Evolutionary conservation across 1,140 invertebrate genomes (phyloP), one percentile per base, ranked within the genome.

Genomic region (Chrysoperla carnea): DNA sequence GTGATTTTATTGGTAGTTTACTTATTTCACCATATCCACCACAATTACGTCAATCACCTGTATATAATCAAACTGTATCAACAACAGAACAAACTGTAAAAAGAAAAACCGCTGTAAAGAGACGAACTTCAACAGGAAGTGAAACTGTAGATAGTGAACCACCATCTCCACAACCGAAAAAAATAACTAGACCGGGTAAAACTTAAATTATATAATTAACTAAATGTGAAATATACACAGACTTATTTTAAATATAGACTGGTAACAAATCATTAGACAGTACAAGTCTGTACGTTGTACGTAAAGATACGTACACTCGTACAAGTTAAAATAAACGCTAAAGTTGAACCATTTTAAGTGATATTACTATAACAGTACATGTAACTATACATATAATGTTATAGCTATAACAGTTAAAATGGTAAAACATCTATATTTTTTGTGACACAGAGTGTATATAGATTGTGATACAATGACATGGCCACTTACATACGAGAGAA

Each of bases 11-110:
- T 1, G 72, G 66, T 11, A 67, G 62, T 13, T 66, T 75, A 14
- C 49, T 78, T 14, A 49, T 68, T 8, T 71, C 75, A 48, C 73
- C 74, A 4, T 70, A 69, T 47, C 73, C 73, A 6, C 53, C 75
- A 5, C 70, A 74, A 11, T 48, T 72, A 37, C 60, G 72, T 31
- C 54, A 67, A 7, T 48, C 57, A n/a, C 51, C 57, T 7, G 43
- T 50, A 7, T 54, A 52, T 37, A 49, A 50, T 36, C 50, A 55
- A 13, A 33, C 52, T 1, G 53, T 53, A 27, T 41, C 38, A 15
- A 49, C 9, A 8, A 45, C 50, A 5, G 55, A 56, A 43, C 54
- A 56, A 47, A 29, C 37, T 7, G 49, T 48, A 36, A 35, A 38
- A 6, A 40, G 31, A 33, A 33, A 33, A 33, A 9, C 2, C n/a